Evolutionary conservation across 1,140 invertebrate species (phyloP).

Genomic region (Pseudomyrmex dendroicus): DNA sequence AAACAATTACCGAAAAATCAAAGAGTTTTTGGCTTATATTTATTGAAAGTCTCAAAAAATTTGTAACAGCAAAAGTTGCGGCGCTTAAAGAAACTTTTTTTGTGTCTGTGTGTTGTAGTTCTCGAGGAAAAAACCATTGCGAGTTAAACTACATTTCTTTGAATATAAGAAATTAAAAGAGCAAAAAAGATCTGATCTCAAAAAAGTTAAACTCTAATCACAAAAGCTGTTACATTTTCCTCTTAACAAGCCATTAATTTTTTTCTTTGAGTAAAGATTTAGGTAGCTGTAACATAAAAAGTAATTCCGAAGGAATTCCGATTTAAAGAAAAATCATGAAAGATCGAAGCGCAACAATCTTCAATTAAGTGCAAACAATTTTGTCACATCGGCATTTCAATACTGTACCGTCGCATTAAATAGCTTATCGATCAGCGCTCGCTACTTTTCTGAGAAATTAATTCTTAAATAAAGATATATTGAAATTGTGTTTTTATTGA

Average conservation of each 20-base stretch:
- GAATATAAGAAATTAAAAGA: slow-evolving; percentile 42
- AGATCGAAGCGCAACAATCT: slow-evolving; percentile 4
- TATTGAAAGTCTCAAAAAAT: slow-evolving; percentile 17
- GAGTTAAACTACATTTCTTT: slow-evolving; percentile 50
- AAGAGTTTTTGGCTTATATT: not conserved
- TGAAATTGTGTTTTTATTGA: not conserved
- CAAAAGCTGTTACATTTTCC: slow-evolving; percentile 21
- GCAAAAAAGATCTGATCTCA: slow-evolving; percentile 35
- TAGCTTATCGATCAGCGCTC: slow-evolving; percentile 8
- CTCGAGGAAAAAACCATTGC: slow-evolving; percentile 14
- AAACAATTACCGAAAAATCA: not conserved
- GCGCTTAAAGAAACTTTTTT: slow-evolving; percentile 38
- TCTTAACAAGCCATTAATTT: not conserved
- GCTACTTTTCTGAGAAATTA: not conserved
- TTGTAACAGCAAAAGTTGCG: slow-evolving; percentile 21
- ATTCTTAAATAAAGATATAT: not conserved
- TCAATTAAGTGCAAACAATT: slow-evolving; percentile 8
- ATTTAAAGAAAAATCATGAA: slow-evolving; percentile 20
- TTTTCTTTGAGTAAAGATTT: slow-evolving; percentile 14
- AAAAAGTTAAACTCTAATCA: slow-evolving; percentile 42
- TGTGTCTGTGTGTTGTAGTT: slow-evolving; percentile 5
- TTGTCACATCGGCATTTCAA: not conserved
- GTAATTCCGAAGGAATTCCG: slow-evolving; percentile 9
- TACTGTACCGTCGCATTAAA: slow-evolving; percentile 7
- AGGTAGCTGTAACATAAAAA: not conserved